phyloP scores from a whole-genome alignment of 2,113 vertebrate species.

The Rhegmatorhina hoffmannsi region DNA sequence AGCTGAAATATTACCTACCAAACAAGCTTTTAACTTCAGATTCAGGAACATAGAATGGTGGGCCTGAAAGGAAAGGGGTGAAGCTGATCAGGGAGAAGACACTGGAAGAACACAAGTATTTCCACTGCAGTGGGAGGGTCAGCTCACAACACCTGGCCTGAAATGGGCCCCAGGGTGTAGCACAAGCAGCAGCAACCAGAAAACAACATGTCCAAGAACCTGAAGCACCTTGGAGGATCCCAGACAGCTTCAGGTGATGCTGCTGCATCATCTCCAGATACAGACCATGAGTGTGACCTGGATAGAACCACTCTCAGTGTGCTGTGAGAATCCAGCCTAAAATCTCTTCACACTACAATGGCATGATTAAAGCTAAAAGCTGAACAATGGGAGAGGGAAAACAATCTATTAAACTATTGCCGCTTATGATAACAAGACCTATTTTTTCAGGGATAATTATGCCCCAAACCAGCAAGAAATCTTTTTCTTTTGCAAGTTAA shows the following conservation, averaged over 20 bases:
- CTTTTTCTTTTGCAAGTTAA: background rate
- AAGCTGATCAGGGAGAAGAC: background rate
- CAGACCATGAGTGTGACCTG: fast-evolving
- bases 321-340: background rate
- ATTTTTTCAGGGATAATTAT: background rate
- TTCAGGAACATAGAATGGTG: slow-evolving; percentile 75
- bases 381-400: background rate
- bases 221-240: fast-evolving
- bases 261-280: background rate
- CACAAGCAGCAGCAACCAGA: background rate
- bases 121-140: background rate
- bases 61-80: slow-evolving; percentile 54
- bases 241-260: background rate
- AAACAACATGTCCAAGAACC: background rate
- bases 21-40: slow-evolving; percentile 69
- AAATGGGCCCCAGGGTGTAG: background rate
- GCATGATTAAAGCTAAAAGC: background rate
- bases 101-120: background rate
- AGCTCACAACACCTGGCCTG: background rate
- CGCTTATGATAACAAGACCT: background rate
- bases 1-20: slow-evolving; percentile 66
- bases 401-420: background rate
- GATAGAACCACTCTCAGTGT: background rate
- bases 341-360: background rate
- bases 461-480: background rate